Evolutionary conservation across 2,888 invertebrate genomes (phyloP), one percentile per base, ranked within the genome.

Genomic region (Chironomus riparius): DNA sequence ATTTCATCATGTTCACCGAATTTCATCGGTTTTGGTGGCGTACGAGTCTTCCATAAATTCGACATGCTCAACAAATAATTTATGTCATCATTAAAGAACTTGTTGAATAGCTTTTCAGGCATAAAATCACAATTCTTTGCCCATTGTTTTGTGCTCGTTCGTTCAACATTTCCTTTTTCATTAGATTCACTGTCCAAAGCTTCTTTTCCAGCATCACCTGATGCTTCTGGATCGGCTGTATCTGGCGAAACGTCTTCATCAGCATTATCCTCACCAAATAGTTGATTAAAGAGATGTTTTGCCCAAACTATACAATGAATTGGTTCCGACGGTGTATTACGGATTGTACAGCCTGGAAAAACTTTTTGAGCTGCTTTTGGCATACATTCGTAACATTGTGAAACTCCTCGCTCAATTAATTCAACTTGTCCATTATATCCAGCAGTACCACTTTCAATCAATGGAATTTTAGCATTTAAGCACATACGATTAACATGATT

Each of bases 301-400:
- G 97, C 94, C 99, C 99, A 99, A 21, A 99, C 98, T 79, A 99
- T 97, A 83, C 99, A 99, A 85, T 99, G 99, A 79, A 99, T 97
- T 0, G 96, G 96, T 83, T 99, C 98, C 0, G 97, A 98, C 0
- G 99, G 99, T 0, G 99, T 99, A 83, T 99, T 99, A 62, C 99
- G 88, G 79, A 99, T 99, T 1, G 99, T 99, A 83, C 99, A 99
- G 0, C 98, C 97, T 0, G 99, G 98, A 85, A 91, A 99, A 5
- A 94, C 91, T 83, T 96, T 97, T 81, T 95, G 95, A 18, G 92
- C 87, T 6, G 94, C 90, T 83, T 96, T 96, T 0, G 95, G 95
- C 75, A 91, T 90, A 82, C 99, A 99, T 83, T 99, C 99, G 80
- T 98, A 99, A 83, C 99, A 99, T 81, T 97, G 95, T 2, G 97